These are phyloP conservation scores for Micropterix aruncella DNA, from an alignment of 2,888 invertebrate genomes.

Conservation along the genomic window DNA sequence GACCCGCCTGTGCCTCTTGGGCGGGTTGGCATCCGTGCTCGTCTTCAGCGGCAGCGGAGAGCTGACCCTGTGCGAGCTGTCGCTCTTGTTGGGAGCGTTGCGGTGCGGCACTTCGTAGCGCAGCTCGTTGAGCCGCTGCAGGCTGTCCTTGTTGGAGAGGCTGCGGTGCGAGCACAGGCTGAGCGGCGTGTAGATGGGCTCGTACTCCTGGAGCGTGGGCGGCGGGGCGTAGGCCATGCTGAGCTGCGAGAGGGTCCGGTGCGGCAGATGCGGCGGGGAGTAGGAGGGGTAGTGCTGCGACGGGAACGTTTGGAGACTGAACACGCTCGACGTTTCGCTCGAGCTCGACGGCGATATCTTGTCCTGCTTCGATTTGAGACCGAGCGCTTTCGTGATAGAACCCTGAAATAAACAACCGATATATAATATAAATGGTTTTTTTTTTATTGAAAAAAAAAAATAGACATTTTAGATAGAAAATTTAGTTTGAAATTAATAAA, in stretches of 20 bases:
- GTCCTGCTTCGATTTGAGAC: constrained; percentile 46
- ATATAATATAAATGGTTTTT: no score
- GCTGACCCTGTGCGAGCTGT: constrained; percentile 33
- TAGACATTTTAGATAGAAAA: no score
- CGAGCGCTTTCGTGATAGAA: constrained; percentile 58
- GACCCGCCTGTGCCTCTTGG: constrained; percentile 48
- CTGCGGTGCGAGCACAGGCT: constrained; percentile 35
- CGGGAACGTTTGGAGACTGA: constrained; percentile 30
- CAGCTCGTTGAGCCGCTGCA: constrained; percentile 28
- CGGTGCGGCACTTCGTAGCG: constrained; percentile 16
- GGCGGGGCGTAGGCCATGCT: constrained; percentile 47
- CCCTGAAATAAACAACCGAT: no score
- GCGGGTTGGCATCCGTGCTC: constrained; percentile 29
- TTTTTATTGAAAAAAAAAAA: no score
- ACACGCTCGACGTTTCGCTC: constrained; percentile 44
- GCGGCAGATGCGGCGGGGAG: constrained; percentile 37
- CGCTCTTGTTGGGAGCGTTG: constrained; percentile 27
- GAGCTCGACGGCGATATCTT: constrained; percentile 54
- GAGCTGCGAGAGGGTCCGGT: constrained; percentile 38
- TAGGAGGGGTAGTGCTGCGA: constrained; percentile 32
- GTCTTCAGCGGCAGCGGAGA: constrained; percentile 34
- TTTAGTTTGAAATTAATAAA: no score
- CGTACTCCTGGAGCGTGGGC: constrained; percentile 39
- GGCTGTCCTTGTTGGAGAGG: constrained; percentile 30
- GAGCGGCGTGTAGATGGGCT: constrained; percentile 33